Base-by-base conservation (phyloP, 2,888 invertebrate species). In the Drosophila lacicola region DNA sequence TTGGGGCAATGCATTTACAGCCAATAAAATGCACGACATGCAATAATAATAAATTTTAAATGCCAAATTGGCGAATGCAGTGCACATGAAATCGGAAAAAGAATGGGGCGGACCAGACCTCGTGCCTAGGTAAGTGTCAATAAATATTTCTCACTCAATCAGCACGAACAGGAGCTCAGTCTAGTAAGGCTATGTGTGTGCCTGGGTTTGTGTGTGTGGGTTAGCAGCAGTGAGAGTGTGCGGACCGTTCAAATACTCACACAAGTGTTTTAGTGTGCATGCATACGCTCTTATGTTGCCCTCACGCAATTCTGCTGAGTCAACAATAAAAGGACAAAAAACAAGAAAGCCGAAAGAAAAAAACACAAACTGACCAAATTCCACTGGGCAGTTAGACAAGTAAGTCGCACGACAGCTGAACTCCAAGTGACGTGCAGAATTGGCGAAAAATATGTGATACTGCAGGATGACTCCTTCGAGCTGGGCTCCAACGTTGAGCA, bases 401-500 rank as follows among this genome's bases (percentile, higher is more conserved):
- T 70, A 68, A 76, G 56, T 69, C 75, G 65, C 46, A 65, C 54
- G 61, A 78, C 55, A 65, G 65, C 66, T 57, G 61, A 84, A 74
- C 62, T 71, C 69, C 64, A 53, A 74, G 71, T 86, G 88, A 88
- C 86, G 86, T 82, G 88, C 88, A 71, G 73, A 82, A 85, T 82
- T 78, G 80, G 69, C 70, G 67, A 78, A 76, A 78, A 86, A 80
- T 70, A 65, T 73, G 55, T 70, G 62, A 61, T 34, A 44, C 49
- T 58, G 49, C 63, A 71, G 60, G 45, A 45, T 42, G 29, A 36
- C 45, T 44, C 14, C 65, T 65, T 65, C 34, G 33, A 41, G 57
- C 2, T 42, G 37, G 44, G 45, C 56, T 65, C 50, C 66, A 47
- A 61, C 29, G 37, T 10, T 37, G 63, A 60, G 61, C 41, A 58